These are phyloP conservation scores for Erebia aethiops DNA, from an alignment of 2,888 invertebrate genomes.

Conservation along the genomic window DNA sequence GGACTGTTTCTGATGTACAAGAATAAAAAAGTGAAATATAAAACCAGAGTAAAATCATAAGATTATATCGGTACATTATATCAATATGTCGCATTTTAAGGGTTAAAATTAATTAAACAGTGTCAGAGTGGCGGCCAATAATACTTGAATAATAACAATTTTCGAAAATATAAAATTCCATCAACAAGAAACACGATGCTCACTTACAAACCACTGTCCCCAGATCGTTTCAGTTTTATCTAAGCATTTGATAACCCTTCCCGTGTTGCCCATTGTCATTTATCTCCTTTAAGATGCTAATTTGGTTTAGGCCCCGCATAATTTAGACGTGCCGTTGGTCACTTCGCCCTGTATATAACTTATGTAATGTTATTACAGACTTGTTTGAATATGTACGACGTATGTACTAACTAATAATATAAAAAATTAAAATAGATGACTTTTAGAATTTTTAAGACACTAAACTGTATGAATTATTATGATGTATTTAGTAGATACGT, in stretches of 20 bases:
- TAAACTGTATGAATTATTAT: too few relatives aligned
- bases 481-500: too few relatives aligned
- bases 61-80: neutral
- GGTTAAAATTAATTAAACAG: neutral
- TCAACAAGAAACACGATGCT: constrained; percentile 9
- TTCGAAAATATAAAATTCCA: neutral
- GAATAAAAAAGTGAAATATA: neutral
- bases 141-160: constrained; percentile 10
- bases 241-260: constrained; percentile 49
- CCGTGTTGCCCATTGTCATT: constrained; percentile 54
- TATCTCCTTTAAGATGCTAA: constrained; percentile 66
- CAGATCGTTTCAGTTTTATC: constrained; percentile 22
- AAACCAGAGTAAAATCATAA: neutral
- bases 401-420: neutral
- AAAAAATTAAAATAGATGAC: too few relatives aligned
- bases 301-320: constrained; percentile 55
- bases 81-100: neutral
- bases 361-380: constrained; percentile 30
- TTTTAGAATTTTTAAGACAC: too few relatives aligned
- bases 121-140: neutral
- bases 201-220: constrained; percentile 12
- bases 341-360: constrained; percentile 27
- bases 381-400: neutral
- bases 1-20: neutral
- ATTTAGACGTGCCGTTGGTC: constrained; percentile 47